Evolutionary conservation across 2,888 invertebrate species (phyloP).

Genomic region (Zaprionus bogoriensis): DNA sequence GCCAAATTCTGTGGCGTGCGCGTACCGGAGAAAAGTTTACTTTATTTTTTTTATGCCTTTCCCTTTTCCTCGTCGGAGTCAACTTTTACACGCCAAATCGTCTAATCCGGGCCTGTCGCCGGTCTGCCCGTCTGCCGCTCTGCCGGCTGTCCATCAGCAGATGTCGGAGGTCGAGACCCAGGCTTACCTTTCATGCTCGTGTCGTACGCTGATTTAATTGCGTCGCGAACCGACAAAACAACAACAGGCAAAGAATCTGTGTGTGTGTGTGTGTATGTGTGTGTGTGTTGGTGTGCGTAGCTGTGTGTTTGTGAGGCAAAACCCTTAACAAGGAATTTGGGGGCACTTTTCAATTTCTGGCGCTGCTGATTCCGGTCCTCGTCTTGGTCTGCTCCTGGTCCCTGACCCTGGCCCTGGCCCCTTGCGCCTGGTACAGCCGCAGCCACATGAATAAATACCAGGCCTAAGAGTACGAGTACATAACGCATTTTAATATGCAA

Average conservation of each 20-base stretch:
- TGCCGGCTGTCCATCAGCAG: constrained; percentile 25
- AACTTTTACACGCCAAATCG: constrained; percentile 9
- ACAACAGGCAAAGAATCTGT: not conserved
- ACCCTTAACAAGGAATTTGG: constrained; percentile 26
- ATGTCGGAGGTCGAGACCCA: not conserved
- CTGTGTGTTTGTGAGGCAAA: constrained; percentile 1
- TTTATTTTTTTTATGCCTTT: not conserved
- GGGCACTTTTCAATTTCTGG: constrained; percentile 27
- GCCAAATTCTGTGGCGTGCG: constrained; percentile 12
- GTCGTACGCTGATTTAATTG: constrained; percentile 50
- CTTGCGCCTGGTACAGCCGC: no score
- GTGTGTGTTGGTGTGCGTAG: not conserved
- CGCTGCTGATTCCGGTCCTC: no score
- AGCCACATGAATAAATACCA: constrained; percentile 49
- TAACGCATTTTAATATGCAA: constrained; percentile 64
- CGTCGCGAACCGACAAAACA: constrained; percentile 29
- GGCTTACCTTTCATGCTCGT: constrained; percentile 45
- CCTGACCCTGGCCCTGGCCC: no score
- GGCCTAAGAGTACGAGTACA: constrained; percentile 39
- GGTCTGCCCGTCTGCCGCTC: constrained; percentile 11
- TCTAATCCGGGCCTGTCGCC: constrained; percentile 33
- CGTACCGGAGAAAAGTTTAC: not conserved
- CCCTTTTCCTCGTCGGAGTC: not conserved
- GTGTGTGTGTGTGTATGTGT: not conserved
- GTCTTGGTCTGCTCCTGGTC: no score